Base-by-base conservation (phyloP, 2,888 invertebrate genomes). In the Thumatha senex region DNA sequence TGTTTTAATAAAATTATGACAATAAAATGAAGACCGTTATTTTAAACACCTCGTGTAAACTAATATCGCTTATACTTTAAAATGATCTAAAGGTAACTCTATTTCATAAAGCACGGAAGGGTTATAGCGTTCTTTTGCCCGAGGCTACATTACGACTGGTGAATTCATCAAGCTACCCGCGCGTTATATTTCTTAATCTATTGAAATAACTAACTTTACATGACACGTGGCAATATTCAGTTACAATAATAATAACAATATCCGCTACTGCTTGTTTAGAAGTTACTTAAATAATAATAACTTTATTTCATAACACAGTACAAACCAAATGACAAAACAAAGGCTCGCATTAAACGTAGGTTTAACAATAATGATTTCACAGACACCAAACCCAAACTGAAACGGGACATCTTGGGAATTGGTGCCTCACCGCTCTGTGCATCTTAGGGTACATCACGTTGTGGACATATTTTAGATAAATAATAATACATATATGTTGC, bases 101-200 rank as follows among this genome's bases (percentile, higher is more conserved):
- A 76, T 81, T 78, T 71, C 61, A 58, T 57, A 59, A 62, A 73
- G 70, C 64, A 68, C 65, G 58, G 72, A 74, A 73, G 78, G 82
- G 80, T 70, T 66, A 80, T 69, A 65, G 34, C 15, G 51, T 54
- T 49, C 58, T 47, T 54, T 35, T 57, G 76, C 80, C 75, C 39
- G 63, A 48, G 75, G 80, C 72, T 48, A 45, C 58, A 59, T 46
- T 70, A 79, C 78, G 80, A 74, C 56, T 62, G 60, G 76, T 75
- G 76, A 72, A 77, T 75, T 70, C 72, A 75, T 76, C 68, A 71
- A 76, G 55, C 54, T 72, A 70, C 63, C 70, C 72, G 64, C 69
- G 74, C 72, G 74, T 65, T 57, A 65, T 70, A 63, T 61, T 58
- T 70, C 54, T n/a, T 63, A 72, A 71, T 70, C 56, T 50, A 48